Evolutionary conservation across 1,140 invertebrate species (phyloP).

Genomic region (Laodelphax striatellus): DNA sequence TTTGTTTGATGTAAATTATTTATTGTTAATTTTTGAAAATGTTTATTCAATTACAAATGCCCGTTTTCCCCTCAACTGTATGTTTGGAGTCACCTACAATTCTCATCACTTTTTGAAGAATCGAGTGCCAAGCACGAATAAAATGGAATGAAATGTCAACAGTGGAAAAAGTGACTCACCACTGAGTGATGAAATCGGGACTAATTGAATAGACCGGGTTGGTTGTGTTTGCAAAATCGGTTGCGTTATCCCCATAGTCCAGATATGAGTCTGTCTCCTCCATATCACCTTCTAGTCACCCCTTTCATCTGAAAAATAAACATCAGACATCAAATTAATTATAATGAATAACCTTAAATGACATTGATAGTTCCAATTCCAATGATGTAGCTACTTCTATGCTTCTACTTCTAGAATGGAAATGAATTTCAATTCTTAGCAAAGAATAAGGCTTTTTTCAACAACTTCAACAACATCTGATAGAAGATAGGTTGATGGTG

Average conservation of each 20-base stretch:
- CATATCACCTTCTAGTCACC: neutral
- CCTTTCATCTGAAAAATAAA: neutral
- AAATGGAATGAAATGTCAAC: neutral
- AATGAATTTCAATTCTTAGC: too few species aligned
- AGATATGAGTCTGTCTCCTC: neutral
- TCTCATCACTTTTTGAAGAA: neutral
- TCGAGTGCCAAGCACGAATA: neutral
- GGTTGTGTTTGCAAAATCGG: constrained; percentile 9
- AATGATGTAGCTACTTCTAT: too few species aligned
- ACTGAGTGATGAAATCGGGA: constrained; percentile 13
- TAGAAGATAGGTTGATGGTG: too few species aligned
- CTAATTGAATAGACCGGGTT: constrained; percentile 16
- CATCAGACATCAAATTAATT: neutral
- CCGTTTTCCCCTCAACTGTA: neutral
- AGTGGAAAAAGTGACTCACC: constrained; percentile 5
- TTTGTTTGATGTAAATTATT: too few species aligned
- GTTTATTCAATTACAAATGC: neutral
- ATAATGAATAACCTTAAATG: too few species aligned
- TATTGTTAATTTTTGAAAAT: too few species aligned
- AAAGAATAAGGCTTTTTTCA: too few species aligned
- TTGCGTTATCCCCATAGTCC: constrained; percentile 5
- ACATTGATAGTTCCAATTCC: neutral
- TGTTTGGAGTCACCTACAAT: neutral
- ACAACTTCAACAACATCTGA: too few species aligned
- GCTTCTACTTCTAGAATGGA: too few species aligned